phyloP scores from a whole-genome alignment of 1,140 invertebrate species.

The Aleiodes sp. region DNA sequence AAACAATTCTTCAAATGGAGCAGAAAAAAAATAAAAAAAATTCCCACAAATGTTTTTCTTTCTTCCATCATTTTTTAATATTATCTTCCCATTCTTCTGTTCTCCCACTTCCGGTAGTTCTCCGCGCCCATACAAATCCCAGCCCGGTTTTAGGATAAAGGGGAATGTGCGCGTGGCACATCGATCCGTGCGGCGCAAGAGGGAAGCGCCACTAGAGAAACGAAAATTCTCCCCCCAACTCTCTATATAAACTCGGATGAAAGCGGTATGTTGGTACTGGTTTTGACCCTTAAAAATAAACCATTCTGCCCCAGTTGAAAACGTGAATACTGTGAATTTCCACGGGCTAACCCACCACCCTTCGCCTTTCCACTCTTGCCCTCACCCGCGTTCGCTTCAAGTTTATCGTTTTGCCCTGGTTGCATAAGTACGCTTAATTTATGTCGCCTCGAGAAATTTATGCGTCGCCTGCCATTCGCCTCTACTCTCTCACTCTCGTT shows the following conservation, averaged over 20 bases:
- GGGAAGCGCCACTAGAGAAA: conserved; percentile 5
- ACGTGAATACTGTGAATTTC: no score
- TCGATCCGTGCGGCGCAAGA: conserved; percentile 32
- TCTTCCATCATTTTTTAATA: neutral
- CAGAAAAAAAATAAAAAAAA: no score
- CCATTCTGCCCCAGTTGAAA: neutral
- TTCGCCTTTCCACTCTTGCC: neutral
- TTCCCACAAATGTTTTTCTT: neutral
- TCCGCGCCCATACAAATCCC: conserved; percentile 17
- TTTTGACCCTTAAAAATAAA: neutral
- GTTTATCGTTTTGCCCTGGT: conserved; percentile 53
- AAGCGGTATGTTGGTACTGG: no score
- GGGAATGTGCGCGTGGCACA: conserved; percentile 29
- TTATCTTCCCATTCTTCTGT: neutral
- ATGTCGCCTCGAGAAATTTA: conserved; percentile 46
- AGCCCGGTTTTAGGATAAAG: conserved; percentile 25
- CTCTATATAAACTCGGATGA: neutral
- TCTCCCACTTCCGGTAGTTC: neutral
- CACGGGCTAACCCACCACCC: no score
- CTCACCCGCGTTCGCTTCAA: conserved; percentile 32
- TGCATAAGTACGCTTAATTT: conserved; percentile 53
- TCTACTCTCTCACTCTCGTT: conserved; percentile 21
- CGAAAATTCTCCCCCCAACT: neutral
- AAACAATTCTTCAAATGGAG: no score
- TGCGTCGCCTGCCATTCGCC: conserved; percentile 40